phyloP scores from a whole-genome alignment of 2,888 invertebrate genomes.

The Brachyptera putata region DNA sequence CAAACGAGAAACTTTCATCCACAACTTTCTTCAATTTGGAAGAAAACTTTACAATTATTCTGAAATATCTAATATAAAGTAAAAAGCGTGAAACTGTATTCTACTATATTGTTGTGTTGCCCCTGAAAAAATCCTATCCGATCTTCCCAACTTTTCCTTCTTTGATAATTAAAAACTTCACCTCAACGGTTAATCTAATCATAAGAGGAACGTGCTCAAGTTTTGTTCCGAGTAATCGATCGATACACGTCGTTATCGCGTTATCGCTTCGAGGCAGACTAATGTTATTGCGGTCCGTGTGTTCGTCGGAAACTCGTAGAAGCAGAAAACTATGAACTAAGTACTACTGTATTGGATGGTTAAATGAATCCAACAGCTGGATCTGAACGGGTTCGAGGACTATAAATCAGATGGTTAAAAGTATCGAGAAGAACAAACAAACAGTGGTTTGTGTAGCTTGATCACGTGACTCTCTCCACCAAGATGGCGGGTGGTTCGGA shows the following conservation, averaged over 20 bases:
- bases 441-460: background rate
- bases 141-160: too few relatives aligned
- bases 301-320: background rate
- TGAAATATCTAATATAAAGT: too few relatives aligned
- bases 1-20: too few relatives aligned
- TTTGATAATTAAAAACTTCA: conserved; percentile 6
- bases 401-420: conserved; percentile 4
- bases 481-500: background rate
- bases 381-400: conserved; percentile 6
- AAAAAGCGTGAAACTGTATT: too few relatives aligned
- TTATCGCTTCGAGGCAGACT: conserved; percentile 1
- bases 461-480: background rate
- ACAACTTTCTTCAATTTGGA: too few relatives aligned
- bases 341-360: background rate
- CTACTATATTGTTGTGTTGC: too few relatives aligned
- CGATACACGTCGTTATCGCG: conserved; percentile 4
- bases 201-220: background rate
- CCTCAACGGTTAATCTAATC: conserved; percentile 1
- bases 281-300: background rate
- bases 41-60: too few relatives aligned
- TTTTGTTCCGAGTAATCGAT: conserved; percentile 2
- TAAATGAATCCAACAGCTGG: conserved; percentile 7
- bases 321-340: background rate
- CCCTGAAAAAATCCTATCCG: too few relatives aligned
- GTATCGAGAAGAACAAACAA: conserved; percentile 4